Percentiles rank a stretch among this genome's conserved stretches.
These are phyloP conservation scores for Acronicta aceris DNA, from an alignment of 2,888 invertebrate genomes.

Conservation along the genomic window DNA sequence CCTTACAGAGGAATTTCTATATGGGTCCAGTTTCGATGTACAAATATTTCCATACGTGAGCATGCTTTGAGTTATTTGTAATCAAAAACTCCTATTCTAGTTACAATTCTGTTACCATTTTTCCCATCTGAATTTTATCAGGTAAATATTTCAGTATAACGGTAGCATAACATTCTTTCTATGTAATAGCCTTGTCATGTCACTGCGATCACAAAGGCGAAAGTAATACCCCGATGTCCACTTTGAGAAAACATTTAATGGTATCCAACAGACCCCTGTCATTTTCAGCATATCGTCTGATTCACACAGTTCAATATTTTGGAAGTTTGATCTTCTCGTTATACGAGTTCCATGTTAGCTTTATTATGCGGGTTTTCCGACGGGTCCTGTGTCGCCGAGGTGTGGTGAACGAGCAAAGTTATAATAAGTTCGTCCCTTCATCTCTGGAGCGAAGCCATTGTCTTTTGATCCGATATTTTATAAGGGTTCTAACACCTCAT, in stretches of 20 bases:
- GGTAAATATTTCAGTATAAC: constrained; percentile 29
- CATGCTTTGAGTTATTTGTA: not conserved
- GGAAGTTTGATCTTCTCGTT: constrained; percentile 72
- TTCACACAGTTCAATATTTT: constrained; percentile 74
- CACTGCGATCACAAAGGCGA: constrained; percentile 31
- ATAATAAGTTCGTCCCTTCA: constrained; percentile 82
- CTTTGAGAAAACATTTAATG: constrained; percentile 66
- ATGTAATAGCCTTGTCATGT: constrained; percentile 39
- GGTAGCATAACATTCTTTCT: constrained; percentile 18
- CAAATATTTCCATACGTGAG: constrained; percentile 5
- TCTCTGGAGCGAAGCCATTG: constrained; percentile 70
- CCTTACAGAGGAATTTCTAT: constrained; percentile 19
- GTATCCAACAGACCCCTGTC: constrained; percentile 69
- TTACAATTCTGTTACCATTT: constrained; percentile 17
- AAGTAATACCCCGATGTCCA: constrained; percentile 61
- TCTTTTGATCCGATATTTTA: constrained; percentile 73
- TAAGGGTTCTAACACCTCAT: constrained; percentile 61
- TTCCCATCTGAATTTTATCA: constrained; percentile 26
- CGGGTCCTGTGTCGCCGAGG: constrained; percentile 73
- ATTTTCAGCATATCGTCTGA: constrained; percentile 67
- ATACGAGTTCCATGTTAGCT: constrained; percentile 70
- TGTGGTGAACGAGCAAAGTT: constrained; percentile 84
- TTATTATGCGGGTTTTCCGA: constrained; percentile 80
- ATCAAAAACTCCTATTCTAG: constrained; percentile 1
- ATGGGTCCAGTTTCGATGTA: constrained; percentile 11